phyloP scores from a whole-genome alignment of 2,113 vertebrate genomes.

The Candoia aspera region DNA sequence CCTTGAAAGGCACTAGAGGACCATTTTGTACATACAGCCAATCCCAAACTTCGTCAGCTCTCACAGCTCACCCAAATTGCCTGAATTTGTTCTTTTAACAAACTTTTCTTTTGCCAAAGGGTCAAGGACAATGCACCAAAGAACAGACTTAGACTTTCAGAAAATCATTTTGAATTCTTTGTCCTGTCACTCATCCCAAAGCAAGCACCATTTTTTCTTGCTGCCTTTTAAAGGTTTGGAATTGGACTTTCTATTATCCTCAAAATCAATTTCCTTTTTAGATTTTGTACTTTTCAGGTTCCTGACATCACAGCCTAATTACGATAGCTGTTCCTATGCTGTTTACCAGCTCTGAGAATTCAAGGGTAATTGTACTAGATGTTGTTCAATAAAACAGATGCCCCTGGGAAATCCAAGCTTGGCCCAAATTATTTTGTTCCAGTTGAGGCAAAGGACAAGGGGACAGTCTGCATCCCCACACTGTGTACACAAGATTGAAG shows the following conservation, averaged over 20 bases:
- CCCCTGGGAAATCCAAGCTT: neutral
- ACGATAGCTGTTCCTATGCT: conserved; percentile 20
- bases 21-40: too few species aligned
- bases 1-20: neutral
- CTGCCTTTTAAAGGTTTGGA: conserved; percentile 21
- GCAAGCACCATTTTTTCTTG: neutral
- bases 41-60: neutral
- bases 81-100: neutral
- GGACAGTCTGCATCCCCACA: neutral
- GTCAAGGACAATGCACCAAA: neutral
- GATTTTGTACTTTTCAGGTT: conserved; percentile 32
- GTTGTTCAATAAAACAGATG: conserved; percentile 35
- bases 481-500: neutral
- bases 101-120: neutral
- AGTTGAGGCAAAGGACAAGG: neutral
- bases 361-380: neutral
- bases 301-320: conserved; percentile 32
- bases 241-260: conserved; percentile 31
- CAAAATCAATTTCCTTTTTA: conserved; percentile 41
- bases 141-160: neutral
- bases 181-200: neutral
- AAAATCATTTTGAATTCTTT: neutral
- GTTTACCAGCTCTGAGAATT: conserved; percentile 9
- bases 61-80: neutral
- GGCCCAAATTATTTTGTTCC: neutral